phyloP scores from a whole-genome alignment of 2,797 vertebrate genomes.

The Allochrocebus solatus region DNA sequence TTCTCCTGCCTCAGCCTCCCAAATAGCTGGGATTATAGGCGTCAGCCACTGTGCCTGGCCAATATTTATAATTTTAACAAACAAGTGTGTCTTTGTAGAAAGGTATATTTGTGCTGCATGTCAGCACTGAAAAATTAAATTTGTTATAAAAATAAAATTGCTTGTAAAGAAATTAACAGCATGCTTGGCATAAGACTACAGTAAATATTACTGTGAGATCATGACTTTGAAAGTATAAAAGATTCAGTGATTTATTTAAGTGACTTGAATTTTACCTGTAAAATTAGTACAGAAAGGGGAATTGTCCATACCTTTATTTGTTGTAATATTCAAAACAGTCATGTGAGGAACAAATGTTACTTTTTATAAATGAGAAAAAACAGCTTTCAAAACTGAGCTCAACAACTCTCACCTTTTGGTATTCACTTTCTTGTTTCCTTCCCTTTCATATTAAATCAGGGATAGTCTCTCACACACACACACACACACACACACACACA shows the following conservation, averaged over 20 bases:
- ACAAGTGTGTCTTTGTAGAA: neutral
- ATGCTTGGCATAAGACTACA: neutral
- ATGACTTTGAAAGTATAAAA: neutral
- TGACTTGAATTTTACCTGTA: too few relatives aligned
- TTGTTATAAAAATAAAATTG: neutral
- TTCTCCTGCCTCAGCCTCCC: too few relatives aligned
- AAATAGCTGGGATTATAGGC: too few relatives aligned
- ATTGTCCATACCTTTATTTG: too few relatives aligned
- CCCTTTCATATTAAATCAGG: too few relatives aligned
- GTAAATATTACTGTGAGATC: neutral
- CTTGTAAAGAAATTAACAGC: neutral
- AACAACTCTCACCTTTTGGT: too few relatives aligned
- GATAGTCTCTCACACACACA: neutral
- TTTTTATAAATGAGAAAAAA: too few relatives aligned
- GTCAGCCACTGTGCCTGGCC: accelerated
- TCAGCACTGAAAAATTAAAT: neutral
- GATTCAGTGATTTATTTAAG: neutral
- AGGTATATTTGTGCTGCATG: neutral
- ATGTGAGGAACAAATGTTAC: too few relatives aligned
- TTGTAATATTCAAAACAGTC: too few relatives aligned
- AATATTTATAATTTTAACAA: neutral
- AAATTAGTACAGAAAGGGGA: too few relatives aligned
- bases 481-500: neutral
- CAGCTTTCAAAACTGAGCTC: too few relatives aligned
- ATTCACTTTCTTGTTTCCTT: too few relatives aligned